These are phyloP conservation scores for Aphodius sticticus DNA, from an alignment of 2,888 invertebrate species.

Conservation along the genomic window DNA sequence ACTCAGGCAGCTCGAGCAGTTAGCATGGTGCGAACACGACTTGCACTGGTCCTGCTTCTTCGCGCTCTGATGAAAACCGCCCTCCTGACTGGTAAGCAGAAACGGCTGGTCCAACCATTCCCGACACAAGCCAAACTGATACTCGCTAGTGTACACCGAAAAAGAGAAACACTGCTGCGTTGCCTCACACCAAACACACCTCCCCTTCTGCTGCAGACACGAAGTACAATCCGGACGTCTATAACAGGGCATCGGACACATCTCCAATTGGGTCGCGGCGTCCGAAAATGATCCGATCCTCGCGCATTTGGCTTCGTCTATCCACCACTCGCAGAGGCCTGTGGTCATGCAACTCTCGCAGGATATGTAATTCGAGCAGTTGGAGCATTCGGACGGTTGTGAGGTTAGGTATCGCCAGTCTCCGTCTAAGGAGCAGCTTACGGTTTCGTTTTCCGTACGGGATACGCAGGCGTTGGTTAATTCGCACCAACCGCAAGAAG, in stretches of 20 bases:
- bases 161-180: constrained; percentile 93
- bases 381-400: constrained; percentile 83
- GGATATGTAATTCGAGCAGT: constrained; percentile 89
- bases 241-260: constrained; percentile 86
- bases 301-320: constrained; percentile 86
- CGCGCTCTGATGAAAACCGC: constrained; percentile 49
- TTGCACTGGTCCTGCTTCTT: constrained; percentile 75
- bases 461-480: constrained; percentile 75
- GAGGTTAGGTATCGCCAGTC: constrained; percentile 84
- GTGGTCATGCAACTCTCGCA: constrained; percentile 80
- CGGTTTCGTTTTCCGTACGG: constrained; percentile 72
- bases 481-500: constrained; percentile 93
- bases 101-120: constrained; percentile 91
- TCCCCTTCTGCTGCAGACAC: constrained; percentile 83
- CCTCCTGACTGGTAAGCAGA: constrained; percentile 56
- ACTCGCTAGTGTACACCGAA: constrained; percentile 94
- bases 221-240: constrained; percentile 78
- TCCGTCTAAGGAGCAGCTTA: constrained; percentile 63
- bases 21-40: constrained; percentile 76
- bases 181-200: constrained; percentile 96
- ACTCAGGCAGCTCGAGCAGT: constrained; percentile 81
- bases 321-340: constrained; percentile 88
- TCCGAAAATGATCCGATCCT: constrained; percentile 75
- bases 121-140: constrained; percentile 90
- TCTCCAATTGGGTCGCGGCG: constrained; percentile 70